phyloP scores from a whole-genome alignment of 2,888 invertebrate genomes.

The Neocrepidodera transversa region DNA sequence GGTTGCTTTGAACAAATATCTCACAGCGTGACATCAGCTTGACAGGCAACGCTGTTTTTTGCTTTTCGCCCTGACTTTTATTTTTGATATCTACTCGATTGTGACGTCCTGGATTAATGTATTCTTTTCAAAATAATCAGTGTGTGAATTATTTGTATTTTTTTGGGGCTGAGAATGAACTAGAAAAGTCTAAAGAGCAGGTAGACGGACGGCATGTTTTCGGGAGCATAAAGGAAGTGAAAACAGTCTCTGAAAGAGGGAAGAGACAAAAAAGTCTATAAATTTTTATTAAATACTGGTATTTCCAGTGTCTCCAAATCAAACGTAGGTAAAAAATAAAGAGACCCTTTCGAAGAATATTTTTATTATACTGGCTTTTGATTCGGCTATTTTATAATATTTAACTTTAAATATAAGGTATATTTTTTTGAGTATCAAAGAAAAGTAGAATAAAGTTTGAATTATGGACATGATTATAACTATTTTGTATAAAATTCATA shows the following conservation, averaged over 20 bases:
- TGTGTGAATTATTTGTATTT: slow-evolving; percentile 45
- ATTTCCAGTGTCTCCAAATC: slow-evolving; percentile 13
- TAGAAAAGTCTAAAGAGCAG: slow-evolving; percentile 35
- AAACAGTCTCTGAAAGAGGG: slow-evolving; percentile 28
- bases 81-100: slow-evolving; percentile 39
- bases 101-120: slow-evolving; percentile 43
- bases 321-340: not conserved
- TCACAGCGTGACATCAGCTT: slow-evolving; percentile 50
- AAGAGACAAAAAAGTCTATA: slow-evolving; percentile 29
- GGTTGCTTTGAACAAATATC: slow-evolving; percentile 51
- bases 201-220: slow-evolving; percentile 32
- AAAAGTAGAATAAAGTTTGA: too few relatives aligned
- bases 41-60: slow-evolving; percentile 51
- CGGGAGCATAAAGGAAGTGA: slow-evolving; percentile 31
- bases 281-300: slow-evolving; percentile 28
- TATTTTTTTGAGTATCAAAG: too few relatives aligned
- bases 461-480: too few relatives aligned
- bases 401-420: not conserved
- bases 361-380: not conserved
- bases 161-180: slow-evolving; percentile 35
- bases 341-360: too few relatives aligned
- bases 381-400: not conserved
- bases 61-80: slow-evolving; percentile 45
- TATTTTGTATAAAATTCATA: too few relatives aligned
- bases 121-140: slow-evolving; percentile 44